Base-by-base conservation (phyloP, 2,797 vertebrate genomes). In the Podargus strigoides region DNA sequence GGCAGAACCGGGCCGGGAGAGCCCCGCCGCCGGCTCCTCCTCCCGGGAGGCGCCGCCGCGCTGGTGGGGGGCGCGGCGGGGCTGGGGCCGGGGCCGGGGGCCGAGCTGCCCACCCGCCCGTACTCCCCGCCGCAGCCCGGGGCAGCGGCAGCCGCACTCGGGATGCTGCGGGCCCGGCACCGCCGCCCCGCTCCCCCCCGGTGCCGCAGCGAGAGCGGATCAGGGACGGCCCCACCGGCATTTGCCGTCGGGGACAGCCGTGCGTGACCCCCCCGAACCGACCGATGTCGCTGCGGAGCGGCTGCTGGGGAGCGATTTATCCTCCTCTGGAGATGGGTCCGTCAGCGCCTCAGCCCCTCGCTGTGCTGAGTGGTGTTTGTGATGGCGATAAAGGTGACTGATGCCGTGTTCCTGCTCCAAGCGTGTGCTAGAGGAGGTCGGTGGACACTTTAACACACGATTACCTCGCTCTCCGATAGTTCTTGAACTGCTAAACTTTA, bases 381-480 rank as follows among this genome's bases (percentile, higher is more conserved):
- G 9, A 7, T 9, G 8, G n/a, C 7, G 32, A 6, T 7, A 6
- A 20, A 24, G 15, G 11, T 4, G 12, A 4, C 22, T 4, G 37
- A 24, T 3, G 21, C 28, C 21, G 5, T 2, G 24, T 37, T 55
- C 17, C 28, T 9, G 1, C 27, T 14, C 16, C 3, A 41, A 11
- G 26, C 4, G 3, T 2, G 21, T 1, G 27, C 14, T 24, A 14
- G 28, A 19, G 14, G 22, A 23, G 28, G n/a, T 37, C 13, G 32
- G 34, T 3, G 15, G 44, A 4, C 44, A 5, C 28, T 12, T 17
- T 4, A 53, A 12, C 28, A 5, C 26, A 2, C 4, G 8, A 3
- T 18, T 30, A 4, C 49, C 8, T 6, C 2, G 26, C 59, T 10
- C 47, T 26, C 55, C 6, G 3, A 4, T 7, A 22, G 62, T 56